Base-by-base conservation (phyloP, 2,113 vertebrate genomes). In the Pogonocichla stellata region DNA sequence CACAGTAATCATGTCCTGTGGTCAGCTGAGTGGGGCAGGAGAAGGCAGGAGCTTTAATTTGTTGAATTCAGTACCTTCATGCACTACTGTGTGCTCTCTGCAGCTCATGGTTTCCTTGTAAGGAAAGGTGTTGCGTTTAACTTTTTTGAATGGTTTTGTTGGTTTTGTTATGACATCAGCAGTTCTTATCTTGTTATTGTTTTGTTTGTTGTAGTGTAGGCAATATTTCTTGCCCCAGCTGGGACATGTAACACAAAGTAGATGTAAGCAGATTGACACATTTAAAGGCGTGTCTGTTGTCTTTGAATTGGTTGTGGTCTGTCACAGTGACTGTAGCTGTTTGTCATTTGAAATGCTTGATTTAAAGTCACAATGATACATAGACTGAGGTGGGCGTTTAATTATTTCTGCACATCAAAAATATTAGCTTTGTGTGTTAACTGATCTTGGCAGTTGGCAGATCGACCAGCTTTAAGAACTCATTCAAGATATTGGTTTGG, bases 341-440 rank as follows among this genome's bases (percentile, higher is more conserved):
- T 92, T 92, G 73, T 71, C 36, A 50, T 75, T 60, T 80, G 56
- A 86, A 89, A 66, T 43, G 60, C 51, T 81, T 6, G 1, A 33
- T 19, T 86, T 96, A 25, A 53, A 72, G 61, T 91, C 70, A 65
- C 50, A 81, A 5, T 71, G 51, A 36, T 61, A 18, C 31, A 8
- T 24, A 78, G 80, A 53, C 74, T 47, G 50, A 91, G 43, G 90
- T 91, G 73, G 69, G 65, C 0, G 1, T 93, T 87, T 69, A 89
- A 84, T 87, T 92, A 78, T 64, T 92, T 94, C 64, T 71, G 34
- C 60, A 40, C 19, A 64, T 90, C 38, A 78, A 31, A 94, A 96
- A 80, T 70, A 83, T 2, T 54, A 88, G 51, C 31, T 93, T 66
- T 86, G 23, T 56, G 69, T 93, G 53, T 71, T 81, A 77, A 58